Evolutionary conservation across 2,888 invertebrate genomes (phyloP), one percentile per base, ranked within the genome.

Genomic region (Cheilosia vulpina): DNA sequence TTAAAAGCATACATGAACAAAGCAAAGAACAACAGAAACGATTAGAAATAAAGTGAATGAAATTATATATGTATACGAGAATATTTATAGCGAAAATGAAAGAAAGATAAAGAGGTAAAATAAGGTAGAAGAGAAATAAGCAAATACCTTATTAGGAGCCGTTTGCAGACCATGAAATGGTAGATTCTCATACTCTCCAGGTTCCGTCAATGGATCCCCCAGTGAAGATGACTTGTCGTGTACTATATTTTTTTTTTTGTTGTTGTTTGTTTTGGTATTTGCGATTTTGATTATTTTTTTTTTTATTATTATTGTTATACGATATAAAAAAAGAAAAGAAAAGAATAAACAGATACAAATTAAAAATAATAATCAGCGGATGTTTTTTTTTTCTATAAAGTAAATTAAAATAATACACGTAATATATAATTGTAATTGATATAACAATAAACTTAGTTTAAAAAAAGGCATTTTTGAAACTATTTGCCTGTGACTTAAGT

Each of bases 111-210:
- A 68, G 62, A 50, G 53, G 27, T 13, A 65, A 71, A 41, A 31
- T 38, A 17, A 77, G 63, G 34, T 60, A 71, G 81, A 83, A 72
- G 60, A 72, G 58, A 69, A 88, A 88, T 78, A 87, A 85, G 87
- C 88, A 90, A 90, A 87, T 95, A 98, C 98, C 96, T 98, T 98
- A 93, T 97, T 91, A 90, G 97, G 97, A 91, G 97, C 97, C 93
- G 97, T 96, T 93, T 97, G 97, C 91, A 98, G 95, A 90, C 97
- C 97, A 93, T 98, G 98, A 95, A 98, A 98, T 91, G 98, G 98
- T 90, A 98, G 95, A 93, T 98, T 98, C 94, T 98, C 98, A 94
- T 98, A 98, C 92, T 96, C 97, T 89, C 96, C 96, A 92, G 96
- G 95, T 92, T 97, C 97, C 93, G 95, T 95, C 92, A 95, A 94